A percentile compares a stretch with the other conserved stretches of the same genome.
Conservation (phyloP, 2,888 invertebrate species). For the Odontothrips loti region DNA sequence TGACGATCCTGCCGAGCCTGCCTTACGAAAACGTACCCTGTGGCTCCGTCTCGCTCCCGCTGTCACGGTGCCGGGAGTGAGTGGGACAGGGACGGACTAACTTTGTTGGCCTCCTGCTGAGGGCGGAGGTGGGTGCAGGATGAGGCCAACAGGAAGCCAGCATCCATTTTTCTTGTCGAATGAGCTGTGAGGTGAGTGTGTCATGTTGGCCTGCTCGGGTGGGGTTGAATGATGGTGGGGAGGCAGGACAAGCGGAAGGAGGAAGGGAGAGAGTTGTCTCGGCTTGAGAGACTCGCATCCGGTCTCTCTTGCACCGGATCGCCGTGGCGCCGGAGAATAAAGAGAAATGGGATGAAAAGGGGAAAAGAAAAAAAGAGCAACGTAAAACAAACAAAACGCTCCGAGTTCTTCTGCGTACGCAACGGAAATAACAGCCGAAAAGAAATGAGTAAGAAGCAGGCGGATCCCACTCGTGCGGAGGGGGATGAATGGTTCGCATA, state of each 20-base stretch:
- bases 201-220: neutral
- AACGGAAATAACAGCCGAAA: neutral
- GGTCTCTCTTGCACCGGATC: neutral
- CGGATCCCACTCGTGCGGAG: neutral
- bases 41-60: too few relatives aligned
- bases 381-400: neutral
- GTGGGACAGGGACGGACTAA: too few relatives aligned
- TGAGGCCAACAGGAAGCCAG: neutral
- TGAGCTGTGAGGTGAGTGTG: neutral
- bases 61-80: too few relatives aligned
- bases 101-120: too few relatives aligned
- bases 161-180: neutral
- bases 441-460: neutral
- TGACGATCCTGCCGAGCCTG: too few relatives aligned
- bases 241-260: neutral
- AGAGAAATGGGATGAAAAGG: neutral
- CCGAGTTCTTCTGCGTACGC: neutral
- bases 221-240: too few relatives aligned
- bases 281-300: too few relatives aligned
- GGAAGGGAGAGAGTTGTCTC: neutral
- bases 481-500: neutral
- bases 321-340: neutral
- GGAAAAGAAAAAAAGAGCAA: neutral
- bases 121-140: neutral
- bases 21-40: too few relatives aligned